Conservation (phyloP, 2,888 invertebrate genomes). For the Keiferia lycopersicella region DNA sequence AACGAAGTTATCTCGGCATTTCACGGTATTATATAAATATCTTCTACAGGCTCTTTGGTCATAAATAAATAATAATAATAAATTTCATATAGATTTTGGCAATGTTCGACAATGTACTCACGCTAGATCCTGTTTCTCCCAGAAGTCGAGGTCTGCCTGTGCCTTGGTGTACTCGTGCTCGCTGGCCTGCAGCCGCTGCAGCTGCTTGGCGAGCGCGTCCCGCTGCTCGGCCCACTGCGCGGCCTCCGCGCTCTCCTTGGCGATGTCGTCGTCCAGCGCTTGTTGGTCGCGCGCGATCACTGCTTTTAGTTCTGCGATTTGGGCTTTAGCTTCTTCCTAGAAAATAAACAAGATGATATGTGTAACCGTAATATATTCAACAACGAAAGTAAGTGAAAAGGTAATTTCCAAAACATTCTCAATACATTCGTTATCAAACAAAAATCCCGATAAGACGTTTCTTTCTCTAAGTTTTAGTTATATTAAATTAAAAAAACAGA, state of each 20-base stretch:
- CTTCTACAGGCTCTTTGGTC: too few species aligned
- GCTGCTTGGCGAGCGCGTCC: constrained; percentile 22
- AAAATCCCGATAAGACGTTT: too few species aligned
- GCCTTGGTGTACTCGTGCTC: constrained; percentile 41
- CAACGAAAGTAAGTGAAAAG: background rate
- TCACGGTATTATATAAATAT: background rate
- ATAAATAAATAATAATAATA: too few species aligned
- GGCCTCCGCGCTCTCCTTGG: constrained; percentile 43
- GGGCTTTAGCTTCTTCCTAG: constrained; percentile 57
- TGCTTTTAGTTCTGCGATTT: constrained; percentile 49
- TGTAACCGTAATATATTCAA: background rate
- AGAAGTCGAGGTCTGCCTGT: constrained; percentile 47
- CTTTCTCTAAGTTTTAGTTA: too few species aligned
- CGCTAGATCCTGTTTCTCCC: constrained; percentile 54
- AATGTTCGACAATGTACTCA: constrained; percentile 37
- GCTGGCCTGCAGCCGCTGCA: constrained; percentile 38
- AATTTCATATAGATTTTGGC: too few species aligned
- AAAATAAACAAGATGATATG: background rate
- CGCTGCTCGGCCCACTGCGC: constrained; percentile 39
- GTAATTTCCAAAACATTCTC: too few species aligned
- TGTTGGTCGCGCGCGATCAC: constrained; percentile 47
- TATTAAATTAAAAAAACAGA: too few species aligned
- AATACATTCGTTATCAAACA: too few species aligned
- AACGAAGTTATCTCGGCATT: background rate
- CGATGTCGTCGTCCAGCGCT: constrained; percentile 41